Conservation (phyloP, 2,797 vertebrate species). For the Poeciliopsis paucimaculata region DNA sequence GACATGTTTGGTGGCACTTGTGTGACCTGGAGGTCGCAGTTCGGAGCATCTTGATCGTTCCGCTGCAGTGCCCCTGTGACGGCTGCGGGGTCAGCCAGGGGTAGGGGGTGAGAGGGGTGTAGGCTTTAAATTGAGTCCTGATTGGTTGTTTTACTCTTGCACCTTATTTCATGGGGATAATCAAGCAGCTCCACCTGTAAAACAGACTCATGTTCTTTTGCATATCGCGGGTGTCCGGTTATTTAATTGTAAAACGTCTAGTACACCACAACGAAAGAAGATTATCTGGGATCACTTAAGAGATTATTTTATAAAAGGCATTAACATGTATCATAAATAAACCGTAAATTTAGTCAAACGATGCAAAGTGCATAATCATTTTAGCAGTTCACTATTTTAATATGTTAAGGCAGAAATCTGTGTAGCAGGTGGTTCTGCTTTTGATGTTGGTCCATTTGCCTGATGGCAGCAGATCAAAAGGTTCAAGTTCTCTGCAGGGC, state of each 20-base stretch:
- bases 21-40: conserved; percentile 71
- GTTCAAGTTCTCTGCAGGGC: not conserved
- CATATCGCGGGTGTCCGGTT: not conserved
- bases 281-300: not conserved
- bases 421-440: conserved; percentile 3
- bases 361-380: not conserved
- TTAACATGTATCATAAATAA: not conserved
- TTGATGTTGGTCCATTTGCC: not conserved
- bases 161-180: conserved; percentile 5
- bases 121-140: conserved; percentile 1
- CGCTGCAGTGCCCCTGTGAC: conserved; percentile 59
- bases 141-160: conserved; percentile 25
- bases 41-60: conserved; percentile 58
- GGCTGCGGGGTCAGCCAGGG: conserved; percentile 53
- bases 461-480: not conserved
- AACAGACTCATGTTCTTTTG: not conserved
- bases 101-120: conserved; percentile 15
- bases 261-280: not conserved
- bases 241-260: not conserved
- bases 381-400: not conserved
- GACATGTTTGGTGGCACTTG: conserved; percentile 76
- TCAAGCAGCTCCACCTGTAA: not conserved
- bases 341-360: not conserved
- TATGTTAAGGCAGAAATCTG: not conserved
- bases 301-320: not conserved